Evolutionary conservation across 1,140 invertebrate species (phyloP).

Genomic region (Hyphantria cunea): DNA sequence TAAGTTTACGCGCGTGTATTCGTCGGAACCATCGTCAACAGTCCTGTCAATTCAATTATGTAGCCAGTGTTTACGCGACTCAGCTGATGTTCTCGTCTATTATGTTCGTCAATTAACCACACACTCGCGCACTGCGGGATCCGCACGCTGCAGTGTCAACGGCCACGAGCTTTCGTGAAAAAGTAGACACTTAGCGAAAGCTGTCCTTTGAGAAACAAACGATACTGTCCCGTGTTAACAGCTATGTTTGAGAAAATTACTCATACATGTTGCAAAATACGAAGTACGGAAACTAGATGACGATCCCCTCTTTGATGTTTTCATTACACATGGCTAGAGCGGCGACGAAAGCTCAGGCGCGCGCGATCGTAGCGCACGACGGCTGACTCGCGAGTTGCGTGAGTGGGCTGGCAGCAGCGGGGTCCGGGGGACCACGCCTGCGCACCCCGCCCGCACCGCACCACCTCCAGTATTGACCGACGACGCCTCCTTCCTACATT

Average conservation of each 20-base stretch:
- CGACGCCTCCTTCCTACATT: conserved; percentile 78
- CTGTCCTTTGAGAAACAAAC: conserved; percentile 44
- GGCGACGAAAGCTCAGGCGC: conserved; percentile 50
- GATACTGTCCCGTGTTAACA: conserved; percentile 18
- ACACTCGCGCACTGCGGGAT: conserved; percentile 79
- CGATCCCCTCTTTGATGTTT: conserved; percentile 67
- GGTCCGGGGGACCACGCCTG: conserved; percentile 59
- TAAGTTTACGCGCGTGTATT: conserved; percentile 47
- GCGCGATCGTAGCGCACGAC: conserved; percentile 72
- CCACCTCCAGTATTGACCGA: conserved; percentile 80
- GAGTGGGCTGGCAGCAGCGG: conserved; percentile 56
- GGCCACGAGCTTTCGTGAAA: conserved; percentile 73
- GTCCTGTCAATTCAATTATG: conserved; percentile 50
- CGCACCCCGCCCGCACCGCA: conserved; percentile 65
- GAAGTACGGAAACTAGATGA: conserved; percentile 52
- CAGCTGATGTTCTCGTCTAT: conserved; percentile 68
- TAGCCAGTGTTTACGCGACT: conserved; percentile 75
- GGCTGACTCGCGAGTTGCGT: conserved; percentile 76
- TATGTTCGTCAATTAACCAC: conserved; percentile 73
- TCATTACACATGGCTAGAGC: conserved; percentile 73
- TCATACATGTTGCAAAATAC: conserved; percentile 59
- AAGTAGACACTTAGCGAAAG: conserved; percentile 71
- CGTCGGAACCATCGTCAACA: conserved; percentile 54
- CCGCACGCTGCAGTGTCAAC: conserved; percentile 79
- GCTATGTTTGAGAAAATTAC: conserved; percentile 35